Base-by-base conservation (phyloP, 2,888 invertebrate genomes). In the Protodeltote pygarga region DNA sequence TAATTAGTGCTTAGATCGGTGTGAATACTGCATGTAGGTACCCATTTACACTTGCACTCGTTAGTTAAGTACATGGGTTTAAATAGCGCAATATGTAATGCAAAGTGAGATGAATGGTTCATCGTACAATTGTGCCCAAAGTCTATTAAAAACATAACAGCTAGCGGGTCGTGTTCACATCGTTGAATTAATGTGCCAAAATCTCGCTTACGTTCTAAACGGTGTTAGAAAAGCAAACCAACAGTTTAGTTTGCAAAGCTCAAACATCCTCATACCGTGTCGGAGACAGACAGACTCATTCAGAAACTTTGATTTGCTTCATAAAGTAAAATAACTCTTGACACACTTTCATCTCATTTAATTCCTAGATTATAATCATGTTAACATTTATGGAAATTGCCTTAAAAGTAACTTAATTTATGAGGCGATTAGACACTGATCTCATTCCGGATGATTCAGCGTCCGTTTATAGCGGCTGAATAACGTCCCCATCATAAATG, bases 391-490 rank as follows among this genome's bases (percentile, higher is more conserved):
- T 28, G 55, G 66, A 37, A 41, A 54, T 54, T 41, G 32, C 53
- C 48, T 42, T 59, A 59, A 48, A 65, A 38, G 50, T 58, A 49
- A 55, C 54, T 52, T 57, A 50, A 61, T 61, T 61, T 51, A 63
- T 55, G 58, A 51, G 38, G 16, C 34, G 53, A 65, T 65, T 65
- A 71, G 64, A 66, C 28, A 60, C 75, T 86, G 83, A 84, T 85
- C 79, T 85, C 83, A 86, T 78, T 77, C 69, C 42, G 60, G 60
- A 75, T 86, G 87, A 88, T 74, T 88, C 85, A 85, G 65, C 59
- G 24, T 50, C 81, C 77, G 65, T 77, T 72, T 80, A 77, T 67
- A 76, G 77, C 35, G 47, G 38, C 63, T 67, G 60, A 67, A 62
- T 63, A 68, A 59, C 57, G 50, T 68, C 57, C 55, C 47, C 46